A percentile compares a stretch with the other conserved stretches of the same genome.
Conservation (phyloP, 2,797 vertebrate species). For the Gallinago stenura region DNA sequence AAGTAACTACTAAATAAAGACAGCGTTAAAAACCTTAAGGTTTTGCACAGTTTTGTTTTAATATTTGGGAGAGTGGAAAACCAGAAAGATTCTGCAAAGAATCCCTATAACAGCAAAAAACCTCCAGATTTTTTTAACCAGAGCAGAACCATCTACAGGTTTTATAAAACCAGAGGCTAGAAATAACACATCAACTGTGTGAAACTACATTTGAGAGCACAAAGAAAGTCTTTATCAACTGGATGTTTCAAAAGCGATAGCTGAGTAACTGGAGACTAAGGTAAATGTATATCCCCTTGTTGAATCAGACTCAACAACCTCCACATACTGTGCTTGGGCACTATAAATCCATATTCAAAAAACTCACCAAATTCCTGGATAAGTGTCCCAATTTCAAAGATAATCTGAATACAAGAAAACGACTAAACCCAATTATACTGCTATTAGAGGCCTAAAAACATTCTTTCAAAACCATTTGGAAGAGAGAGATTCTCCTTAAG, state of each 20-base stretch:
- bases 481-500: neutral
- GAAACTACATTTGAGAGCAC: neutral
- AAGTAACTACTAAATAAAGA: neutral
- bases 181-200: neutral
- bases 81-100: neutral
- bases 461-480: neutral
- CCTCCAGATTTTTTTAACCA: neutral
- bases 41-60: neutral
- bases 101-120: neutral
- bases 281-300: neutral
- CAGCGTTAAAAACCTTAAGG: neutral
- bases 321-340: neutral
- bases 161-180: neutral
- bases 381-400: neutral
- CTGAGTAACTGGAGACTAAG: neutral
- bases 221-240: neutral
- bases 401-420: fast-evolving
- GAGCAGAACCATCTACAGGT: neutral
- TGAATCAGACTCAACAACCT: neutral
- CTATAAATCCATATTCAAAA: neutral
- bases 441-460: neutral
- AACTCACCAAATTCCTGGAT: neutral
- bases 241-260: neutral
- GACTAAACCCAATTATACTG: neutral
- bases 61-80: neutral